Base-by-base conservation (phyloP, 1,140 invertebrate species). In the Sesamia nonagrioides region DNA sequence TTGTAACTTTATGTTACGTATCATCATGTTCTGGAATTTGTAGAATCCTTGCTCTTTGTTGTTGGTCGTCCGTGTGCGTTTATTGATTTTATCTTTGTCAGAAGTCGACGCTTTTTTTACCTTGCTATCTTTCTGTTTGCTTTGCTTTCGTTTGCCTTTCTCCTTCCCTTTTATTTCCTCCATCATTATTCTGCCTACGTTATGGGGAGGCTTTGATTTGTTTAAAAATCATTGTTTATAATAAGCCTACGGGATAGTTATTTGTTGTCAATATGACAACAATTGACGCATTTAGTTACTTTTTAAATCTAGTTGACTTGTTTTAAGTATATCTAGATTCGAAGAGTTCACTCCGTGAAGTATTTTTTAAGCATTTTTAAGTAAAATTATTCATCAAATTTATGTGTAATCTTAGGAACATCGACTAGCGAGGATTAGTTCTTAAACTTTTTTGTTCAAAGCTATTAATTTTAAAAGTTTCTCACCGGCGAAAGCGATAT, bases 1-100 rank as follows among this genome's bases (percentile, higher is more conserved):
- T 66, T 88, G 85, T n/a, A 80, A 82, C n/a, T 77, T 80, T 33
- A 86, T 74, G 52, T 80, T 82, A 56, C 83, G 83, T 27, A 76
- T 66, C 85, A 86, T 77, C 86, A 88, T 88, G 18, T 79, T 83
- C 21, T 84, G 80, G 52, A 83, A 88, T 73, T 82, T 83, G 60
- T 88, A 88, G 66, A 83, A 88, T 4, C 86, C 86, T 13, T 82
- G 78, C 18, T 85, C 80, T 21, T 88, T 88, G 17, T 72, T 60
- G 40, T 88, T 88, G 45, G 78, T 84, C 11, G 27, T 61, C 42
- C 86, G 77, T 1, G 86, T 88, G 2, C 50, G 56, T 35, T 21
- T 69, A 35, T 11, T 54, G 35, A 54, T 58, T 11, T 83, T 77
- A 8, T 66, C n/a, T 4, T 58, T 77, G 13, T 21, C 45, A 21